phyloP scores from a whole-genome alignment of 2,888 invertebrate genomes.

The Byasa hedistus region DNA sequence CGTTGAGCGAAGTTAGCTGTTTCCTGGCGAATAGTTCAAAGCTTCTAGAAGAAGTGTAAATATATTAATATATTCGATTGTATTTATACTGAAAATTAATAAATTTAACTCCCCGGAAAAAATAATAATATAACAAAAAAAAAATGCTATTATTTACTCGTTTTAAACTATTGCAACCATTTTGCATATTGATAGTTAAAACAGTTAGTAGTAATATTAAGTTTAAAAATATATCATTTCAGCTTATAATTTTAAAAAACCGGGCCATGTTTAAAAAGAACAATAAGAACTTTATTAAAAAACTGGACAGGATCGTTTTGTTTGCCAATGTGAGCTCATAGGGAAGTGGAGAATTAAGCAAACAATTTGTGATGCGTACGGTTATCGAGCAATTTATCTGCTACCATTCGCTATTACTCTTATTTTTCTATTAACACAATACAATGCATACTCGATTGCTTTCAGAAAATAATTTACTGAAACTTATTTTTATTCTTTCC shows the following conservation, averaged over 20 bases:
- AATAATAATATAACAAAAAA: background rate
- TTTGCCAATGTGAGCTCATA: background rate
- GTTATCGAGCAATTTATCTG: slow-evolving; percentile 19
- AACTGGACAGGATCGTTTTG: background rate
- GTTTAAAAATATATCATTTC: background rate
- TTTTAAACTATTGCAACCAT: background rate
- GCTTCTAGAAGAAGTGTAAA: background rate
- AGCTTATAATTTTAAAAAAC: background rate
- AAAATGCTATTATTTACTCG: background rate
- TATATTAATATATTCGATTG: background rate
- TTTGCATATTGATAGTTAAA: background rate
- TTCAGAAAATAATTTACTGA: background rate
- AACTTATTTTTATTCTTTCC: background rate
- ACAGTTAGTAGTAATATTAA: background rate
- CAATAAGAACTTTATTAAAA: background rate
- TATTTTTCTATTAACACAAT: background rate
- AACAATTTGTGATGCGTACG: slow-evolving; percentile 16
- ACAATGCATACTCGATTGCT: background rate
- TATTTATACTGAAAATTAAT: background rate
- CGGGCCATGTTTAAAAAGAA: background rate
- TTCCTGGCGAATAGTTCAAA: background rate
- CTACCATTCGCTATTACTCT: slow-evolving; percentile 4
- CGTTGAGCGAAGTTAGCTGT: background rate
- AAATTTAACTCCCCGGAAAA: background rate
- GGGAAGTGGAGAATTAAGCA: slow-evolving; percentile 19